These are phyloP conservation scores for Agrotis puta DNA, from an alignment of 2,888 invertebrate genomes.

Conservation along the genomic window DNA sequence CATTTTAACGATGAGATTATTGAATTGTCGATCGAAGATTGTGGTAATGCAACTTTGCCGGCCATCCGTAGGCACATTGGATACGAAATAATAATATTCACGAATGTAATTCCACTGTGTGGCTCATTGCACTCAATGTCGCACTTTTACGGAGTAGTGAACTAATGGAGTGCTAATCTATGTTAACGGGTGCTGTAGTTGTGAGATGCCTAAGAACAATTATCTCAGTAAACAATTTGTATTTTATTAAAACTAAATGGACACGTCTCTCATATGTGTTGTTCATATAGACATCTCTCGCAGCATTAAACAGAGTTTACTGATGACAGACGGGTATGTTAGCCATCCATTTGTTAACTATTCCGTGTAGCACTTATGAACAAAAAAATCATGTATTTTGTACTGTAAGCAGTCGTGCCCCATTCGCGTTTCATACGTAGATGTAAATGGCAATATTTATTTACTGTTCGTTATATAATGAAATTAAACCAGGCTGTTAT, in stretches of 20 bases:
- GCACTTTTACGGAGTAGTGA: constrained; percentile 39
- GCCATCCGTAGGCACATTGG: constrained; percentile 9
- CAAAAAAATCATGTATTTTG: constrained; percentile 51
- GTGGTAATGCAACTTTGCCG: constrained; percentile 12
- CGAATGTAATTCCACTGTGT: constrained; percentile 49
- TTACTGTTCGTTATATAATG: constrained; percentile 1
- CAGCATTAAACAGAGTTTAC: not conserved
- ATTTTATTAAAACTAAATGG: too few species aligned
- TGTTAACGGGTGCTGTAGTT: not conserved
- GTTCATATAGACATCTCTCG: too few species aligned
- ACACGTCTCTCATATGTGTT: too few species aligned
- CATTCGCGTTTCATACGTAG: constrained; percentile 54
- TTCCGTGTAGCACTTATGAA: constrained; percentile 44
- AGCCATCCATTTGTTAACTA: constrained; percentile 31
- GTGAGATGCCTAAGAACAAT: not conserved
- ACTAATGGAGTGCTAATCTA: constrained; percentile 30
- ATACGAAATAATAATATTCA: constrained; percentile 23
- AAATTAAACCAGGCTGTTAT: constrained; percentile 1
- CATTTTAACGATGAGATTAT: constrained; percentile 13
- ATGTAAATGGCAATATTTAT: constrained; percentile 27
- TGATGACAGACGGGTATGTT: not conserved
- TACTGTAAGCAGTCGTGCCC: constrained; percentile 66
- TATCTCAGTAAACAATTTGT: too few species aligned
- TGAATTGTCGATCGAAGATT: constrained; percentile 8
- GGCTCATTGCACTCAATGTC: constrained; percentile 50